Base-by-base conservation (phyloP, 2,113 vertebrate genomes). In the Phyllostomus discolor region DNA sequence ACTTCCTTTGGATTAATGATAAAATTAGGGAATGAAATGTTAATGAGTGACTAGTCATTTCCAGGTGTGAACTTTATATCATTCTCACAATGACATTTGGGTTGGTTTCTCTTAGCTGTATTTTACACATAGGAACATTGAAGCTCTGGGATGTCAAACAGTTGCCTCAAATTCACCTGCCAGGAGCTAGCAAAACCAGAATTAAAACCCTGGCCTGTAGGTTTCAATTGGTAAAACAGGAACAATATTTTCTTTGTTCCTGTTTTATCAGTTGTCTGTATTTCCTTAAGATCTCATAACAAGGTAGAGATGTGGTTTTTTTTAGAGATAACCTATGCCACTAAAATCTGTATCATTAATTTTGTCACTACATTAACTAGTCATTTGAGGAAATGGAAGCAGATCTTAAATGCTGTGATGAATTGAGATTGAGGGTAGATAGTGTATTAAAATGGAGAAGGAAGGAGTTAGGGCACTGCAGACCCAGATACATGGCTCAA, bases 261-360 rank as follows among this genome's bases (percentile, higher is more conserved):
- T 48, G 0, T 62, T 70, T 7, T 70, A 3, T 20, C 9, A 0
- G 28, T 70, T 28, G 33, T 11, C 16, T 69, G 6, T 0, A 0
- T 35, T 57, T 64, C 28, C 20, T 35, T 64, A 72, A 43, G 33
- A 35, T 52, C 10, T 43, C 0, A 8, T 64, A 57, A 43, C 54
- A 64, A 50, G 11, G 17, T 11, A 33, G n/a, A 59, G 19, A 52
- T 89, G 28, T 15, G 8, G 8, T 10, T 76, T 80, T 38, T 38
- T 52, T 91, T 72, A 10, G 31, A 33, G 9, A 7, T 54, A 67
- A 69, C 4, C 26, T 12, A 41, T 20, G 14, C 70, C 20, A 72
- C 17, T 24, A 28, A 22, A 26, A 16, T 7, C 33, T 26, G 14
- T 15, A 8, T 43, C 19, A 31, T 9, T 12, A 59, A 9, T 46